Evolutionary conservation across 2,888 invertebrate genomes (phyloP).

Genomic region (Aspidiotus destructor): DNA sequence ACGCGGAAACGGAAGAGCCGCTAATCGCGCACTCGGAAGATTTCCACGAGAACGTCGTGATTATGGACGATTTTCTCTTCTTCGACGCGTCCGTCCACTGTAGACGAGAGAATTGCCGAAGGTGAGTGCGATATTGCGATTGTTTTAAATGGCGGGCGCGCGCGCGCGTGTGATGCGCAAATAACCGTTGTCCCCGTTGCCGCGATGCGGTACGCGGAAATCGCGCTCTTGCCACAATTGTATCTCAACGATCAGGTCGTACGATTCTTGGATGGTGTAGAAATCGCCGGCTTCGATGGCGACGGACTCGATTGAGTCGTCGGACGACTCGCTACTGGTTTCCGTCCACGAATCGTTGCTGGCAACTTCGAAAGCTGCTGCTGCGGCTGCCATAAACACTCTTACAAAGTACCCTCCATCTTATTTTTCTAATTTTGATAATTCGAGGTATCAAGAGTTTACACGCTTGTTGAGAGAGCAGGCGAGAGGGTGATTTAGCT

Average conservation of each 20-base stretch:
- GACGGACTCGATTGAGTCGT: neutral
- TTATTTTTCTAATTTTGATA: too few species aligned
- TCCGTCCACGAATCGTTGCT: too few species aligned
- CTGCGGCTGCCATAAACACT: neutral
- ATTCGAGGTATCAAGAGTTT: too few species aligned
- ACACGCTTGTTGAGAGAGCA: too few species aligned
- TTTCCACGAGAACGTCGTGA: conserved; percentile 71
- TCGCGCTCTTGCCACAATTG: neutral
- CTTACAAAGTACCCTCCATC: neutral
- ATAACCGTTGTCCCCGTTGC: neutral
- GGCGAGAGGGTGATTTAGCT: too few species aligned
- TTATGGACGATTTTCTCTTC: conserved; percentile 75
- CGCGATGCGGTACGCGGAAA: neutral
- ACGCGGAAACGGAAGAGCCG: conserved; percentile 63
- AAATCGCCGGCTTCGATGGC: conserved; percentile 1
- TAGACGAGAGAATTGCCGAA: conserved; percentile 53
- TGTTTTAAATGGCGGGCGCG: neutral
- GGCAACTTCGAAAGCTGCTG: too few species aligned
- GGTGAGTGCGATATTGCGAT: conserved; percentile 37
- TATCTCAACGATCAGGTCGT: neutral
- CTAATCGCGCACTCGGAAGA: conserved; percentile 75
- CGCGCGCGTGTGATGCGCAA: neutral
- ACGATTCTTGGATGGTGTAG: neutral
- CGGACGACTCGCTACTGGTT: neutral
- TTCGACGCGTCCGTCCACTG: conserved; percentile 67